A percentile compares a stretch with the other conserved stretches of the same genome.
phyloP scores from a whole-genome alignment of 2,113 vertebrate genomes.

The Sterrhoptilus dennistouni region DNA sequence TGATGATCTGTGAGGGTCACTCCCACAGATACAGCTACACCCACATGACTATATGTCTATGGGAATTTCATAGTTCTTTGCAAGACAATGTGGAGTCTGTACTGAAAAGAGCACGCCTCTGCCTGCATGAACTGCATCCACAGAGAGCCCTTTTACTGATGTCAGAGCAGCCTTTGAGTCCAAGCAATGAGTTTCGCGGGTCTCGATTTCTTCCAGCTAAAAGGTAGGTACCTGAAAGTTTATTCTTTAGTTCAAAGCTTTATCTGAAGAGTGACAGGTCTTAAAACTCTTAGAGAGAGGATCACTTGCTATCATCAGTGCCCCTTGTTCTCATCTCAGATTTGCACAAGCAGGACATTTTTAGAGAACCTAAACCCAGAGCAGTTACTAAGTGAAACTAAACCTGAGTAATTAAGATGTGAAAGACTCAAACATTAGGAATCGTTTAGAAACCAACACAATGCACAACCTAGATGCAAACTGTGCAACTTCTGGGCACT shows the following conservation, averaged over 20 bases:
- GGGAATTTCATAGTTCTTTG: not conserved
- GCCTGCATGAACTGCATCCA: not conserved
- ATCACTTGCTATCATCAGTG: not conserved
- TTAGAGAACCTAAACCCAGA: not conserved
- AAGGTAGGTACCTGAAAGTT: not conserved
- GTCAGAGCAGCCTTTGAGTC: not conserved
- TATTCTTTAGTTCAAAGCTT: not conserved
- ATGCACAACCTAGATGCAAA: not conserved
- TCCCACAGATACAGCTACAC: not conserved
- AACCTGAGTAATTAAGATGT: not conserved
- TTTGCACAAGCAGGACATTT: not conserved
- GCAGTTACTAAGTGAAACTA: not conserved
- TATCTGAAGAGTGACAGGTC: not conserved
- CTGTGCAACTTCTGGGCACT: not conserved
- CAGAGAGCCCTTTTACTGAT: not conserved
- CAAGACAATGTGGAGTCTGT: not conserved
- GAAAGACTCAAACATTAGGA: not conserved
- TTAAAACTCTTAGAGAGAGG: not conserved
- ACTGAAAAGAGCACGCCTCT: not conserved
- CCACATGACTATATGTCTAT: fast-evolving
- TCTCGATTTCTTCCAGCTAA: not conserved
- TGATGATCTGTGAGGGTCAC: not conserved
- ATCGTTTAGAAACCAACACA: not conserved
- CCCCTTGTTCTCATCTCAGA: not conserved
- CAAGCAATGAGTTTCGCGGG: not conserved